These are phyloP conservation scores for Brotula barbata DNA, from an alignment of 2,797 vertebrate species.

Conservation along the genomic window DNA sequence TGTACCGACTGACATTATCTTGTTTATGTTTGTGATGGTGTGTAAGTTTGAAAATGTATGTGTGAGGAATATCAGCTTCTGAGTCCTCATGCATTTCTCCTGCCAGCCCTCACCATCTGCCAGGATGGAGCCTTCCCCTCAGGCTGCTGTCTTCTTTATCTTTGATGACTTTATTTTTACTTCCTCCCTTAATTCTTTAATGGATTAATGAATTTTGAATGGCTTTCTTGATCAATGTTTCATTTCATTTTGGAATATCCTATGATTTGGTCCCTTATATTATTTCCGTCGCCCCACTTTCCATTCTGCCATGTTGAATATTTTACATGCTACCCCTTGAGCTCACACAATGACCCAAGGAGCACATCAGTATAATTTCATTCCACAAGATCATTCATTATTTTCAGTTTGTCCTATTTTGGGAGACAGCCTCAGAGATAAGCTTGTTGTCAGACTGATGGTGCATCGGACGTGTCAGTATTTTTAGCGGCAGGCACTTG, in stretches of 20 bases:
- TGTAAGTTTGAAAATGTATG: constrained; percentile 26
- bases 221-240: constrained; percentile 72
- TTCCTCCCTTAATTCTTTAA: constrained; percentile 25
- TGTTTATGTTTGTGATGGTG: background rate
- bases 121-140: constrained; percentile 40
- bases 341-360: constrained; percentile 27
- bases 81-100: constrained; percentile 8
- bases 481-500: constrained; percentile 63
- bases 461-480: constrained; percentile 54
- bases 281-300: constrained; percentile 68
- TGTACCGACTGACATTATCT: background rate
- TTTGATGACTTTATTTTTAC: constrained; percentile 47
- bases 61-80: constrained; percentile 4
- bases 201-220: constrained; percentile 72
- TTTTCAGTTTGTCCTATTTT: constrained; percentile 1
- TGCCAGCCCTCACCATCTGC: constrained; percentile 59
- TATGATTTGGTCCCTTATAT: constrained; percentile 68
- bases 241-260: constrained; percentile 62
- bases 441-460: constrained; percentile 36
- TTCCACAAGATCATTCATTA: constrained; percentile 10
- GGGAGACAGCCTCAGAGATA: constrained; percentile 22
- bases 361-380: constrained; percentile 2
- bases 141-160: constrained; percentile 50
- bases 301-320: constrained; percentile 77
- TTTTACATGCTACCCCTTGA: constrained; percentile 59